Evolutionary conservation across 2,888 invertebrate genomes (phyloP), one percentile per base, ranked within the genome.

Genomic region (Melanophora roralis): DNA sequence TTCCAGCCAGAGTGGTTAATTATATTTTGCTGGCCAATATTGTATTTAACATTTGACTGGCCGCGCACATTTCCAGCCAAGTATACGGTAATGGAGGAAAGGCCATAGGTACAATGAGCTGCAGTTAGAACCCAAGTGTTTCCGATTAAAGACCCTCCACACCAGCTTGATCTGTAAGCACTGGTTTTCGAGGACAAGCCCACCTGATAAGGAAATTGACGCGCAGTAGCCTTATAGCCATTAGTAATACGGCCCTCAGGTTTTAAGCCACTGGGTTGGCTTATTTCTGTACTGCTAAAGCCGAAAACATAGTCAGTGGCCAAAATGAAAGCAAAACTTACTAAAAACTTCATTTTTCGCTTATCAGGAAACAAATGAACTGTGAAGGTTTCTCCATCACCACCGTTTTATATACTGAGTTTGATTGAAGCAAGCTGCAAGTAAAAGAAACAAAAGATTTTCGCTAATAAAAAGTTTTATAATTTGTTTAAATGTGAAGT

Each of bases 141-240:
- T 5, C 81, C 81, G 65, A 89, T 84, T 64, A 89, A 72, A 40
- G 87, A 86, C 49, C 86, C 89, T 72, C 88, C 88, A 79, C 88
- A 88, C 85, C 85, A 86, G 2, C 81, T 76, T 3, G 55, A 6
- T 1, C 6, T 53, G 12, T 40, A 36, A 27, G 79, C 72, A 23
- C 68, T 40, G 8, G 78, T 74, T 34, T 84, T 81, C 8, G 85
- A 83, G 19, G 79, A 43, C 69, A 88, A 84, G 53, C 86, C 87
- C 12, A 83, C 88, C 77, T 88, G 88, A 32, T 86, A 86, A 1
- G 86, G 86, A 6, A 85, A 84, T 55, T 84, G 83, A 0, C 84
- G 83, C 2, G 69, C 45, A 0, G 23, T 0, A 0, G 86, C 85
- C 1, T 65, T 47, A 27, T 83, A 47, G 4, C 86, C 86, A 67